Base-by-base conservation (phyloP, 2,113 vertebrate genomes). In the Cyphomyrus plagiostoma region DNA sequence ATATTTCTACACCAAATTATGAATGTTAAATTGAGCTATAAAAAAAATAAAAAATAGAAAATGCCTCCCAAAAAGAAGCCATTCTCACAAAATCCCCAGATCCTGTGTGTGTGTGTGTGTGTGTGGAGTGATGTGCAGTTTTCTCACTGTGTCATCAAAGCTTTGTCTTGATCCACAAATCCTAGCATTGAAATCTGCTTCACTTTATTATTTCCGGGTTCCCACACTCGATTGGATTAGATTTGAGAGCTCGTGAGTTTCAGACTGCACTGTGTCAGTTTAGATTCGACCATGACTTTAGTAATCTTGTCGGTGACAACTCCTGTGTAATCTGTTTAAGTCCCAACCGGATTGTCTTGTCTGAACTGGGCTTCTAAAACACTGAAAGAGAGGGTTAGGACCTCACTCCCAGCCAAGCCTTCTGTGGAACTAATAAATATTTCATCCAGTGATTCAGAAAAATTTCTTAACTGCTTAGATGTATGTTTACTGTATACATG, bases 1-100 rank as follows among this genome's bases (percentile, higher is more conserved):
- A 8, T 62, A 45, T 86, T 86, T 88, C 82, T 53, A 77, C 46
- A 46, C 53, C 90, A 88, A 88, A 89, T 89, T 89, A 89, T 26
- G 80, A 89, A 52, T 52, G 83, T 86, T 89, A 62, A 90, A 83
- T 70, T 88, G 80, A 86, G 82, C 26, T 46, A 90, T 56, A 56
- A 21, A 21, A 53, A 53, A 53, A 56, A 19, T 11, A 52, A 21
- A 56, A 19, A 2, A 52, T 21, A 56, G 19, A 56, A 56, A 56
- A 56, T 56, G 21, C 53, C 6, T 56, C 19, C 6, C 4, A 21
- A 56, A 56, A 56, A 56, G 17, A 56, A 56, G 52, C 17, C 58
- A 26, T 26, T 66, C 58, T 26, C n/a, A 30, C 3, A 13, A 70
- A 70, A 30, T 30, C 11, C 10, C 62, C 62, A 30, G 10, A 70